Percentiles rank a stretch among this genome's conserved stretches.
Evolutionary conservation across 2,888 invertebrate species (phyloP).

Genomic region (Coleophora flavipennella): DNA sequence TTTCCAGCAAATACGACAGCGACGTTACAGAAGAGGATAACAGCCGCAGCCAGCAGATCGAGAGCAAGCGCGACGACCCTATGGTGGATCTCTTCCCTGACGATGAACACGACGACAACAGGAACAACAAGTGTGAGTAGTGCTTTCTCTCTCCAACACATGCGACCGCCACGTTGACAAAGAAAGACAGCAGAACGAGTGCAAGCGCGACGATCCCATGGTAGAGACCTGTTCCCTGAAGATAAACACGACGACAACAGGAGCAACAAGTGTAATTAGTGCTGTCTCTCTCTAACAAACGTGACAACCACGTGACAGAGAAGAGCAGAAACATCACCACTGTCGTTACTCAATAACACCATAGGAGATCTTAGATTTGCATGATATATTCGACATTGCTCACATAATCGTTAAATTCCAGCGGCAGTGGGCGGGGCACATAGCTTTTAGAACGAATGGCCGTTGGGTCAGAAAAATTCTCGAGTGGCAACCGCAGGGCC

Average conservation of each 20-base stretch:
- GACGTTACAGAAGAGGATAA: conserved; percentile 74
- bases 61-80: conserved; percentile 78
- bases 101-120: conserved; percentile 92
- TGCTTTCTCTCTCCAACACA: conserved; percentile 47
- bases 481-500: too few relatives aligned
- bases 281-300: conserved; percentile 54
- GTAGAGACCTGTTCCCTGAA: conserved; percentile 96
- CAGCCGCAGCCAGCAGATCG: conserved; percentile 54
- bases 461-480: too few relatives aligned
- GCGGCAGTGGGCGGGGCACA: too few relatives aligned
- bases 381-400: too few relatives aligned
- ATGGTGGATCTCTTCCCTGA: conserved; percentile 96
- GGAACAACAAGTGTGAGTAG: conserved; percentile 80
- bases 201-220: conserved; percentile 81
- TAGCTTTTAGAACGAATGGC: too few relatives aligned
- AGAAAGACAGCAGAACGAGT: conserved; percentile 62
- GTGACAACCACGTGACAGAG: conserved; percentile 75
- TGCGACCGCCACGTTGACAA: conserved; percentile 76
- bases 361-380: too few relatives aligned
- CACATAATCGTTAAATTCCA: too few relatives aligned
- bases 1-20: conserved; percentile 74
- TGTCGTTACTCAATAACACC: too few relatives aligned
- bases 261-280: conserved; percentile 78
- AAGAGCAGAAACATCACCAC: too few relatives aligned
- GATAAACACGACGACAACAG: conserved; percentile 93